phyloP scores from a whole-genome alignment of 2,113 vertebrate species.

The Nyctibius bracteatus region DNA sequence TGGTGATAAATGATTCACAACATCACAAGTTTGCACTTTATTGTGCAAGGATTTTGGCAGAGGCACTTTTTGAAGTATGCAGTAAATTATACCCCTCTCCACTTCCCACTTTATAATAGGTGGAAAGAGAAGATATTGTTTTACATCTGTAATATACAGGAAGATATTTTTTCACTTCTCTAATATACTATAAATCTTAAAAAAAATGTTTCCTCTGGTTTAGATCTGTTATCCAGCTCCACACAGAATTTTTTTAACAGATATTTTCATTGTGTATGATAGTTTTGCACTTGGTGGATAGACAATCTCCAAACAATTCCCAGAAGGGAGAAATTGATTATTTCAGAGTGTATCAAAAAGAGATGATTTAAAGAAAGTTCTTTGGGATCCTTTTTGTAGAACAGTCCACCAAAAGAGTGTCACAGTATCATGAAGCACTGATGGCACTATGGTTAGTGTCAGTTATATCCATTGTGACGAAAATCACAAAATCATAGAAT shows the following conservation, averaged over 20 bases:
- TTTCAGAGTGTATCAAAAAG: background rate
- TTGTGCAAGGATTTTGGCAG: background rate
- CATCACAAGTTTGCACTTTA: accelerated
- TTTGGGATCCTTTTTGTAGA: background rate
- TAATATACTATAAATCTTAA: background rate
- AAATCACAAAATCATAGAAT: no score
- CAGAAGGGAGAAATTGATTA: background rate
- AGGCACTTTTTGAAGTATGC: background rate
- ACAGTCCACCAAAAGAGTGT: accelerated
- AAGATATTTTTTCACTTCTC: background rate
- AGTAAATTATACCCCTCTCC: background rate
- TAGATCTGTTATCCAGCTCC: background rate
- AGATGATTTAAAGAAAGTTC: background rate
- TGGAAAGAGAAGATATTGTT: background rate
- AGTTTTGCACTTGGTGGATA: background rate
- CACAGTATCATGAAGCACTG: background rate
- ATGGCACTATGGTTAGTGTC: background rate
- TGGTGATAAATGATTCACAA: background rate
- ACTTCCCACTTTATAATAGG: background rate
- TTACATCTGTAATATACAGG: background rate
- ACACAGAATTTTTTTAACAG: background rate
- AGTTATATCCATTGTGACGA: background rate
- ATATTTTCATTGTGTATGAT: background rate
- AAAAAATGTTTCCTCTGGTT: background rate
- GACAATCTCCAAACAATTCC: background rate